Evolutionary conservation across 2,113 vertebrate species (phyloP), one percentile per base, ranked within the genome.

Genomic region (Mormyrus iriodes): DNA sequence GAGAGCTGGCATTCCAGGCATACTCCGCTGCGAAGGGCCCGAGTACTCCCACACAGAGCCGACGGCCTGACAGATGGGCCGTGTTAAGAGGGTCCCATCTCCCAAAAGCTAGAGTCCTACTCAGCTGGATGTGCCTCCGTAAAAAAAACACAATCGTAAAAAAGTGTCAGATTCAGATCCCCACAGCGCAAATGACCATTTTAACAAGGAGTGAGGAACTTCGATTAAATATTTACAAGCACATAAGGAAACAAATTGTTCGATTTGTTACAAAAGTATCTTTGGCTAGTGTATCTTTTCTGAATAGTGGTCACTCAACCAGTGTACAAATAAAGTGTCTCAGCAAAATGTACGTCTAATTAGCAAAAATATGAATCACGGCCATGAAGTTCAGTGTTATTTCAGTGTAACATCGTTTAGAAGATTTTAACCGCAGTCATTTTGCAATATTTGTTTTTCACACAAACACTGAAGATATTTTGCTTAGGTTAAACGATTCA

Each of bases 1-100:
- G 88, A 94, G 93, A 89, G 89, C 90, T 94, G 92, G 94, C 93
- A 95, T 95, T 95, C 93, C 94, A 95, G 92, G 93, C 93, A 95
- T 93, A 95, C 94, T 94, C 93, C 90, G 90, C 92, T 93, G 87
- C 92, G 93, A 91, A 93, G 44, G 93, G 91, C 88, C 90, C 91
- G 48, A 89, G 91, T 92, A 92, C 92, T 92, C 94, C 91, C 92
- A 93, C 91, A 49, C 87, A 92, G 92, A 87, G 92, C 46, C 90
- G 85, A 90, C 90, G 46, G 90, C 91, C 89, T 92, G 86, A 88
- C 91, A 91, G 91, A 31, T 69, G 61, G 61, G 61, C 92, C 89
- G 93, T 92, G 55, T 89, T 86, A 3, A 92, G 89, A 88, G 55
- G 91, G 87, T 86, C 69, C 88, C 89, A 90, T 88, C 88, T 55